phyloP scores from a whole-genome alignment of 2,797 vertebrate species.

The Sebastes kiyomatsui region DNA sequence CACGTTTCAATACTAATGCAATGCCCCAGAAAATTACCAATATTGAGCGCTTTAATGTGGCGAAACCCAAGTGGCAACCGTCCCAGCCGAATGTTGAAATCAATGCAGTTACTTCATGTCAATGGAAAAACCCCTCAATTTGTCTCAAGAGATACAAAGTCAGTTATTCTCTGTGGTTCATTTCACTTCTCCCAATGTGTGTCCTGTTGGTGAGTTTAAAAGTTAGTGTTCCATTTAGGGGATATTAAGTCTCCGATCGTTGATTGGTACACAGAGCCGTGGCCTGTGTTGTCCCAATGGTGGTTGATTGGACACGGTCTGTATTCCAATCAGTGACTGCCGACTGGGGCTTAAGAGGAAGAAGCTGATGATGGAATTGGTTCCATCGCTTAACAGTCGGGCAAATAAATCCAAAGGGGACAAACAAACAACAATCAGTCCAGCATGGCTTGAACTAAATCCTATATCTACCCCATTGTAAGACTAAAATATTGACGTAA shows the following conservation, averaged over 20 bases:
- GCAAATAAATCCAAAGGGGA: slow-evolving; percentile 4
- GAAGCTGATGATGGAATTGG: not conserved
- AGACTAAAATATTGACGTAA: not conserved
- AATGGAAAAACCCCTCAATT: not conserved
- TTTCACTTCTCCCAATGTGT: slow-evolving; percentile 6
- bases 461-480: not conserved
- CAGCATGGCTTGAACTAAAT: not conserved
- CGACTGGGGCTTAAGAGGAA: not conserved
- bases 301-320: not conserved
- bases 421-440: slow-evolving; percentile 9
- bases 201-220: not conserved
- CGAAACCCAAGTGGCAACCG: not conserved
- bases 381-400: not conserved
- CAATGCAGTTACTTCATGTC: not conserved
- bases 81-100: not conserved
- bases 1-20: not conserved
- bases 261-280: slow-evolving; percentile 2
- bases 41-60: not conserved
- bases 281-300: not conserved
- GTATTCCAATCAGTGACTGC: slow-evolving; percentile 11
- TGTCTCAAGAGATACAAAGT: not conserved
- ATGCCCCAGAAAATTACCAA: not conserved
- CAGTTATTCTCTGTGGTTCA: not conserved
- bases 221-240: not conserved
- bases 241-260: not conserved